A percentile compares a stretch with the other conserved stretches of the same genome.
Evolutionary conservation across 2,113 vertebrate genomes (phyloP).

Genomic region (Prietella phreatophila): DNA sequence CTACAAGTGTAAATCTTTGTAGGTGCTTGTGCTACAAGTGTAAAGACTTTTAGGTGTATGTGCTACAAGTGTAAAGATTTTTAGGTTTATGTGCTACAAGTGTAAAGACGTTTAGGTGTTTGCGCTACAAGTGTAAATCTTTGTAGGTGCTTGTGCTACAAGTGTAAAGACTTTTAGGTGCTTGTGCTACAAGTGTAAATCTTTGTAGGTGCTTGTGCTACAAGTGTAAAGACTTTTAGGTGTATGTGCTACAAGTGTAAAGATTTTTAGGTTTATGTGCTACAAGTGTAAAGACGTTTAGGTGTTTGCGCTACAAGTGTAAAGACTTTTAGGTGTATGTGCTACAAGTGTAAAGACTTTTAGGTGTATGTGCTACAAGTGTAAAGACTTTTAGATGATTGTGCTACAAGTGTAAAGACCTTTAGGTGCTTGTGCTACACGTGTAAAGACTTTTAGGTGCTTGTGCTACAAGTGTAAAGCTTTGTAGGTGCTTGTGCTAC

Average conservation of each 20-base stretch:
- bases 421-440: neutral
- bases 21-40: neutral
- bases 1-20: neutral
- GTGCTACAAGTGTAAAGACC: neutral
- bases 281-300: neutral
- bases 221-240: neutral
- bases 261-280: neutral
- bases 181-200: neutral
- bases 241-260: neutral
- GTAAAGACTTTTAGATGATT: neutral
- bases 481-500: neutral
- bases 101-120: neutral
- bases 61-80: neutral
- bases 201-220: neutral
- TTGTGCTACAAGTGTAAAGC: neutral
- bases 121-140: neutral
- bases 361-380: neutral
- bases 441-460: neutral
- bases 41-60: neutral
- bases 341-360: neutral
- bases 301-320: neutral
- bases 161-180: neutral
- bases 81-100: neutral
- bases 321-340: neutral
- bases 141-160: neutral